Evolutionary conservation across 2,888 invertebrate species (phyloP).

Genomic region (Eilema griseolum): DNA sequence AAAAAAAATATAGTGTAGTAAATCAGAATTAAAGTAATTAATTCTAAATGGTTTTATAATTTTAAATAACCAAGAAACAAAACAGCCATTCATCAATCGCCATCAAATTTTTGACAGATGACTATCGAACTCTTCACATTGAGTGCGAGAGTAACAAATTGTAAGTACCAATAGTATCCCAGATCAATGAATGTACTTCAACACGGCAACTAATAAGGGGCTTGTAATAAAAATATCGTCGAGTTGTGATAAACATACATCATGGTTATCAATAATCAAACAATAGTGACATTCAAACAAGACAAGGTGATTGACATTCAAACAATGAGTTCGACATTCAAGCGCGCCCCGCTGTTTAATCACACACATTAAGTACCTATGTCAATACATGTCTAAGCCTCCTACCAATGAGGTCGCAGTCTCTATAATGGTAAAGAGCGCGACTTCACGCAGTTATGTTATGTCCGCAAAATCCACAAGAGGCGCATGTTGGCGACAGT

Average conservation of each 20-base stretch:
- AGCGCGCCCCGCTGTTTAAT: neutral
- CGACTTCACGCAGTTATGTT: constrained; percentile 51
- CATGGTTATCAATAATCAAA: neutral
- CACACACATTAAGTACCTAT: neutral
- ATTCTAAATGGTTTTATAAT: no score
- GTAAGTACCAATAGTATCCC: no score
- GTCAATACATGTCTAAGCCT: neutral
- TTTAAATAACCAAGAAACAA: no score
- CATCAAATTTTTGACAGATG: no score
- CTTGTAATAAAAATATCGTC: neutral
- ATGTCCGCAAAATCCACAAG: constrained; percentile 57
- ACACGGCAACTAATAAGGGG: no score
- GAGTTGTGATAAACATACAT: neutral
- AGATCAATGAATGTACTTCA: no score
- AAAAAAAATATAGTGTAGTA: no score
- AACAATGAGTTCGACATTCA: constrained; percentile 23
- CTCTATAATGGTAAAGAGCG: constrained; percentile 36
- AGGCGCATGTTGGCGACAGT: constrained; percentile 65
- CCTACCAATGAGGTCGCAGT: constrained; percentile 2
- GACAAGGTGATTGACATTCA: constrained; percentile 17
- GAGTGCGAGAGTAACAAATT: no score
- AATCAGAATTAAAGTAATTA: no score
- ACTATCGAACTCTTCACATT: no score
- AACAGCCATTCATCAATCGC: no score
- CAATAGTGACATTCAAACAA: no score